phyloP scores from a whole-genome alignment of 2,797 vertebrate genomes.

The Pelobates cultripes region DNA sequence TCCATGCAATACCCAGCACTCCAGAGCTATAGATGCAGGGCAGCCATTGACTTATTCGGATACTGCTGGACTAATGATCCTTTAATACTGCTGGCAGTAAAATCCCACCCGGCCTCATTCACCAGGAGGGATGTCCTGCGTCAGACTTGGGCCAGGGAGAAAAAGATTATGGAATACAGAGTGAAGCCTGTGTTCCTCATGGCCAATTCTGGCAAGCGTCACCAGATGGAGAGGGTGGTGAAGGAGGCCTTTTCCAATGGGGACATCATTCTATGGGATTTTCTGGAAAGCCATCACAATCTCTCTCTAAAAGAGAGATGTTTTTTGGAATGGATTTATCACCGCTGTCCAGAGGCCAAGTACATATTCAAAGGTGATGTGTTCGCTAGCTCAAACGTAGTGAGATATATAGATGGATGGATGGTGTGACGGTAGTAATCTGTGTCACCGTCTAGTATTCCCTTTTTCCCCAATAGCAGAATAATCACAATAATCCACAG shows the following conservation, averaged over 20 bases:
- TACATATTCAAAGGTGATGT: constrained; percentile 43
- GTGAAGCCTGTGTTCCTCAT: constrained; percentile 30
- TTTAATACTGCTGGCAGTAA: constrained; percentile 25
- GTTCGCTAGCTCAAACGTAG: background rate
- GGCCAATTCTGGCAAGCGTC: constrained; percentile 1
- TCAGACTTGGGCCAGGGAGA: constrained; percentile 33
- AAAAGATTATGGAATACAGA: background rate
- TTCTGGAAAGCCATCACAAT: constrained; percentile 34
- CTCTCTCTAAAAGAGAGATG: constrained; percentile 39
- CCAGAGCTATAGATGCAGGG: constrained; percentile 28
- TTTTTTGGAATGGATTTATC: constrained; percentile 32
- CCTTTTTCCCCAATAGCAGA: no score
- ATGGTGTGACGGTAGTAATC: no score
- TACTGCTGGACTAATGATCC: constrained; percentile 1
- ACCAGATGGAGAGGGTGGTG: constrained; percentile 8
- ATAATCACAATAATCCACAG: no score
- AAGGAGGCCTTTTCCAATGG: background rate
- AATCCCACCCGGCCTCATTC: constrained; percentile 1
- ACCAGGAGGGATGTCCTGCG: constrained; percentile 2
- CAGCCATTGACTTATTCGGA: constrained; percentile 13
- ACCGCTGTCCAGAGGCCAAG: background rate
- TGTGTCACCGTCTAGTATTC: no score
- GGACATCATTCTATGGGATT: constrained; percentile 34
- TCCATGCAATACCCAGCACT: constrained; percentile 2
- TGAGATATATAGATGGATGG: no score